These are phyloP conservation scores for Danaus melanippus DNA, from an alignment of 1,140 invertebrate species.

Conservation along the genomic window DNA sequence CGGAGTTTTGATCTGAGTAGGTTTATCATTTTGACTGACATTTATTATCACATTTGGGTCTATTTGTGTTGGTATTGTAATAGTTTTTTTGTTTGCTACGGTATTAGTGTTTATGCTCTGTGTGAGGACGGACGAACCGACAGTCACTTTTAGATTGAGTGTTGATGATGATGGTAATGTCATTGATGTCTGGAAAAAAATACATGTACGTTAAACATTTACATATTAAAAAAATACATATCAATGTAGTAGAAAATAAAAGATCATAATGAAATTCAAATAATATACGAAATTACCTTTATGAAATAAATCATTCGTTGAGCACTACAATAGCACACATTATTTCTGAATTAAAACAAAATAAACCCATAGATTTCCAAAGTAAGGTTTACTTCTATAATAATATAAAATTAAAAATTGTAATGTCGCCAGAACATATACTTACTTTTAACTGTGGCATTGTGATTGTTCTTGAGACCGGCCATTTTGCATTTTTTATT, in stretches of 20 bases:
- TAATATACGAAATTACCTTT: no score
- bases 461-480: conserved; percentile 2
- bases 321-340: no score
- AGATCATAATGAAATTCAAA: no score
- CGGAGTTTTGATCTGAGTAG: conserved; percentile 2
- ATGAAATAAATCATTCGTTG: no score
- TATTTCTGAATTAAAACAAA: no score
- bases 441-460: conserved; percentile 23
- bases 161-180: conserved; percentile 26
- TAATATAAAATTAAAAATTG: no score
- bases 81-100: conserved; percentile 9
- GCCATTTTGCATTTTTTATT: conserved; percentile 13
- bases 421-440: background rate
- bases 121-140: conserved; percentile 36
- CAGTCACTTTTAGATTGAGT: conserved; percentile 37
- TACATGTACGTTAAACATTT: no score
- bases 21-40: background rate
- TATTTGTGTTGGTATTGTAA: conserved; percentile 7
- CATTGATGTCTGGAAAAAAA: conserved; percentile 24
- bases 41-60: conserved; percentile 13
- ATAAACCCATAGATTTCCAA: no score
- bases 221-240: no score
- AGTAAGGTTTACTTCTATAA: no score
- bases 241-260: no score
- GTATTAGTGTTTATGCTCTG: conserved; percentile 32